These are phyloP conservation scores for Acanthaster planci DNA, from an alignment of 35 echinoderm and acorn worm species.

Conservation along the genomic window DNA sequence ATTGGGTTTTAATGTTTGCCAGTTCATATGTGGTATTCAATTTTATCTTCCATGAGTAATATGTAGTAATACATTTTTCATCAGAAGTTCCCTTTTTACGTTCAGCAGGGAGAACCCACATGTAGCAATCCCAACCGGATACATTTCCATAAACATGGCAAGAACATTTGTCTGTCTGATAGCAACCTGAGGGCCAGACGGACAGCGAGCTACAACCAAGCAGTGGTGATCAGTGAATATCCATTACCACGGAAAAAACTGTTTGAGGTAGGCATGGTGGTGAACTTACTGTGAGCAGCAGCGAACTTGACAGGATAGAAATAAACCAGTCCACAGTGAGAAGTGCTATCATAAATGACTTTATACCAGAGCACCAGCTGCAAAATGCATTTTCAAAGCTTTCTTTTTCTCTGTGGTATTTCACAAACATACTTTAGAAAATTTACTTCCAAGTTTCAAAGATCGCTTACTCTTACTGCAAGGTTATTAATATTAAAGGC, in stretches of 20 bases:
- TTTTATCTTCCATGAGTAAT: too few species aligned
- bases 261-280: slow-evolving; percentile 67
- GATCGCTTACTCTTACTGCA: too few species aligned
- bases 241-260: slow-evolving; percentile 61
- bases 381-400: too few species aligned
- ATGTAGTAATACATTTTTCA: too few species aligned
- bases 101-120: slow-evolving; percentile 52
- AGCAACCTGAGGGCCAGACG: slow-evolving; percentile 79
- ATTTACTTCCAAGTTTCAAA: too few species aligned
- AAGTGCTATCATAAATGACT: background rate
- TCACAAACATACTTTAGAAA: too few species aligned
- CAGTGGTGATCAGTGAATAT: slow-evolving; percentile 65
- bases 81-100: background rate
- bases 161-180: slow-evolving; percentile 70
- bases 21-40: too few species aligned
- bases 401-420: too few species aligned
- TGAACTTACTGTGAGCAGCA: too few species aligned
- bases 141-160: slow-evolving; percentile 89
- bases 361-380: too few species aligned
- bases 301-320: background rate
- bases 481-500: too few species aligned
- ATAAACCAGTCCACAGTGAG: background rate
- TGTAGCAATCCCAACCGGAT: slow-evolving; percentile 37
- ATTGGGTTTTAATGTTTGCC: too few species aligned
- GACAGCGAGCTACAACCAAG: slow-evolving; percentile 85